phyloP scores from a whole-genome alignment of 1,140 invertebrate species.

The Carposina sasakii region DNA sequence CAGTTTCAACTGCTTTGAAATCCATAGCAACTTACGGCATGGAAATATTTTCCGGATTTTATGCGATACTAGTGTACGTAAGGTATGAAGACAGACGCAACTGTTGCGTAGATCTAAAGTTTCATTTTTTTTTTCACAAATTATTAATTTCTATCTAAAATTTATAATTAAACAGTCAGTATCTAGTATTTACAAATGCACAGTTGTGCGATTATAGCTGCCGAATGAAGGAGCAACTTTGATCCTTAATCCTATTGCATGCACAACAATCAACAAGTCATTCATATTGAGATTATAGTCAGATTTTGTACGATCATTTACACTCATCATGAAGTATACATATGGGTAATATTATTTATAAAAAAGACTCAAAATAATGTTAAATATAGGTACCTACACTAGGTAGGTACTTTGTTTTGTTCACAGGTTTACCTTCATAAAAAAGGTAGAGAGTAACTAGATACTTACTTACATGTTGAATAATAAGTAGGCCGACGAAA shows the following conservation, averaged over 20 bases:
- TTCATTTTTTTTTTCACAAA: not conserved
- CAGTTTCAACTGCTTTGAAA: slow-evolving; percentile 58
- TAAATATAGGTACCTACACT: too few species aligned
- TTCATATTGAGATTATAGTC: slow-evolving; percentile 58
- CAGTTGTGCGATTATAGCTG: slow-evolving; percentile 56
- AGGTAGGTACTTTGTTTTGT: too few species aligned
- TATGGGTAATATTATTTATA: slow-evolving; percentile 34
- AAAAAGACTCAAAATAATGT: slow-evolving; percentile 53
- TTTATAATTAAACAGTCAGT: slow-evolving; percentile 51
- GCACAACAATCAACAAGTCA: slow-evolving; percentile 37
- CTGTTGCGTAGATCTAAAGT: not conserved
- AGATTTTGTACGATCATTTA: slow-evolving; percentile 64
- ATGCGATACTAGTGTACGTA: not conserved
- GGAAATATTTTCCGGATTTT: not conserved
- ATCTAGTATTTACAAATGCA: slow-evolving; percentile 65
- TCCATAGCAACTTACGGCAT: slow-evolving; percentile 44
- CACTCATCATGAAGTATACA: slow-evolving; percentile 12
- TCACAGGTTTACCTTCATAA: not conserved
- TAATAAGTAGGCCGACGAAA: not conserved
- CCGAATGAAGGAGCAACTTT: slow-evolving; percentile 52
- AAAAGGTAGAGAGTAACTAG: not conserved
- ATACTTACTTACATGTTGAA: not conserved
- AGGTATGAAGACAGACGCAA: not conserved
- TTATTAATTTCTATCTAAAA: slow-evolving; percentile 46
- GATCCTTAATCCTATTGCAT: slow-evolving; percentile 20